These are phyloP conservation scores for Thamnaconus septentrionalis DNA, from an alignment of 2,113 vertebrate genomes.

Conservation along the genomic window DNA sequence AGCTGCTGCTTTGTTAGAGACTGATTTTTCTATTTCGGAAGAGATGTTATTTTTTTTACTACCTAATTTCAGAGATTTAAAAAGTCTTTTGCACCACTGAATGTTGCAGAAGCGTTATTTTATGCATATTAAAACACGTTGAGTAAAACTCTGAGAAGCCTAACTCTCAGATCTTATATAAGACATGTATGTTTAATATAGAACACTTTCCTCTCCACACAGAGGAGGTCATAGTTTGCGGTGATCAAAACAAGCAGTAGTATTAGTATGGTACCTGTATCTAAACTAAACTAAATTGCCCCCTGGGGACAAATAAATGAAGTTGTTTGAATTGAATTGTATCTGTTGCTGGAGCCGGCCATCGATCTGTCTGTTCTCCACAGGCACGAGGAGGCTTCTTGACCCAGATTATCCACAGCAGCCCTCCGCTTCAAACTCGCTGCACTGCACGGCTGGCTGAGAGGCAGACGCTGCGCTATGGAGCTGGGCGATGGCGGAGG, in stretches of 20 bases:
- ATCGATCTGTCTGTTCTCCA: background rate
- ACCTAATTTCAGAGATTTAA: background rate
- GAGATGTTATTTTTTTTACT: too few species aligned
- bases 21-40: too few species aligned
- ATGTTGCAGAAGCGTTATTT: background rate
- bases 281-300: too few species aligned
- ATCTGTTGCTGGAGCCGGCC: background rate
- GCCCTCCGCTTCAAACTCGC: slow-evolving; percentile 31
- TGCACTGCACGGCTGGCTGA: slow-evolving; percentile 19
- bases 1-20: too few species aligned
- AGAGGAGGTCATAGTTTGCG: too few species aligned
- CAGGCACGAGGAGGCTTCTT: slow-evolving; percentile 33
- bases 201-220: too few species aligned
- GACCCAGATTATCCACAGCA: slow-evolving; percentile 51
- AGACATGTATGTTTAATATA: background rate
- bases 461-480: slow-evolving; percentile 53
- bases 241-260: too few species aligned
- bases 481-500: slow-evolving; percentile 36
- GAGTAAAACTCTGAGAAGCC: background rate
- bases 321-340: too few species aligned
- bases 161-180: background rate
- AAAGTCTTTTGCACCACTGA: background rate
- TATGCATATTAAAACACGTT: background rate
- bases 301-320: too few species aligned
- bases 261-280: too few species aligned